Conservation (phyloP, 2,797 vertebrate species). For the Otus scops region DNA sequence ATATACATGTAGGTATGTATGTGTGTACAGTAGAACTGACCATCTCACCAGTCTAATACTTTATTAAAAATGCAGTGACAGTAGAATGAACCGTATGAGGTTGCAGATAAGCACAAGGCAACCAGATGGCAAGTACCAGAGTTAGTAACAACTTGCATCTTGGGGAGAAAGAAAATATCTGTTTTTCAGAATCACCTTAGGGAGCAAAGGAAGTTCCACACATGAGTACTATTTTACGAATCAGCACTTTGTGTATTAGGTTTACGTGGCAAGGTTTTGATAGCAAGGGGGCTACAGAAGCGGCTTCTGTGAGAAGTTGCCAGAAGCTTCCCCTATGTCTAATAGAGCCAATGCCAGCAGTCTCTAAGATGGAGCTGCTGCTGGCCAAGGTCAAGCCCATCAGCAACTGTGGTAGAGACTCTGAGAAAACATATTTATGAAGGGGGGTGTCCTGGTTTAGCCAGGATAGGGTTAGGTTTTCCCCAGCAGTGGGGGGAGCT, state of each 20-base stretch:
- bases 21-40: background rate
- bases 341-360: background rate
- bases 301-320: too few relatives aligned
- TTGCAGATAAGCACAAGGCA: background rate
- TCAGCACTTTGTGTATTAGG: background rate
- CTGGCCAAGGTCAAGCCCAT: background rate
- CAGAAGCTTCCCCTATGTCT: background rate
- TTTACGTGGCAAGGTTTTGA: background rate
- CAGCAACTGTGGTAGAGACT: background rate
- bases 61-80: background rate
- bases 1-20: background rate
- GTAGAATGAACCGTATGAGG: background rate
- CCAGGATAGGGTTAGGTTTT: too few relatives aligned
- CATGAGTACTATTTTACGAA: background rate
- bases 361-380: background rate
- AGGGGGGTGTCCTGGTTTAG: too few relatives aligned
- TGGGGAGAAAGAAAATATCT: background rate
- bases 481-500: too few relatives aligned
- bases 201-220: background rate
- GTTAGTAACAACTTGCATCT: background rate
- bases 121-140: background rate
- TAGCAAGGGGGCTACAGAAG: background rate
- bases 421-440: background rate
- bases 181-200: background rate
- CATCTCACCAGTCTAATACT: background rate